Conservation (phyloP, 2,797 vertebrate genomes). For the Megaceryle alcyon region DNA sequence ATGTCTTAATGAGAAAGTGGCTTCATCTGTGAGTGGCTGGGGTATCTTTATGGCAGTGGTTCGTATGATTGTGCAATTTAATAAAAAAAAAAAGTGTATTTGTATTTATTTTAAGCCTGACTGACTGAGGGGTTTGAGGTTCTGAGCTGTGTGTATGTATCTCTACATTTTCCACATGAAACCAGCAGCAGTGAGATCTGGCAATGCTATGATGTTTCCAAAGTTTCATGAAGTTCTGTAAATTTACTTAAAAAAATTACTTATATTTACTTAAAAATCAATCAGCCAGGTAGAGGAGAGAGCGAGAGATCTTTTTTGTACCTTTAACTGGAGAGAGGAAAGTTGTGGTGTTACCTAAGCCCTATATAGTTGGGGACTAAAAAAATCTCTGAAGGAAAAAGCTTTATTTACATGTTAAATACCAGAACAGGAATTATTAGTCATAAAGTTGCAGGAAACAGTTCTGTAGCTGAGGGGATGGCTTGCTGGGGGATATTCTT, state of each 20-base stretch:
- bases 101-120: background rate
- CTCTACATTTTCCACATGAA: background rate
- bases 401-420: background rate
- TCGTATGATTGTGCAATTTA: background rate
- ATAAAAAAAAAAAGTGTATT: background rate
- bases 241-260: background rate
- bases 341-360: background rate
- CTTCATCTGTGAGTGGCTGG: background rate
- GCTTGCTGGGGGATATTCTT: background rate
- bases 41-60: background rate
- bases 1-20: background rate
- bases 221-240: background rate
- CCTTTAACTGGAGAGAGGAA: background rate
- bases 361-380: accelerated
- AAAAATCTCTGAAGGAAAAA: background rate
- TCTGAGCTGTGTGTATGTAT: background rate
- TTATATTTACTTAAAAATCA: background rate
- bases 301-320: background rate
- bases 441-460: background rate
- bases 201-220: background rate
- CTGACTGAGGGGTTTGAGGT: background rate
- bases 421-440: background rate
- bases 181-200: background rate
- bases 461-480: background rate
- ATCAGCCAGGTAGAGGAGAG: background rate